Evolutionary conservation across 2,888 invertebrate species (phyloP), one percentile per base, ranked within the genome.

Genomic region (Hermaeophaga mercurialis): DNA sequence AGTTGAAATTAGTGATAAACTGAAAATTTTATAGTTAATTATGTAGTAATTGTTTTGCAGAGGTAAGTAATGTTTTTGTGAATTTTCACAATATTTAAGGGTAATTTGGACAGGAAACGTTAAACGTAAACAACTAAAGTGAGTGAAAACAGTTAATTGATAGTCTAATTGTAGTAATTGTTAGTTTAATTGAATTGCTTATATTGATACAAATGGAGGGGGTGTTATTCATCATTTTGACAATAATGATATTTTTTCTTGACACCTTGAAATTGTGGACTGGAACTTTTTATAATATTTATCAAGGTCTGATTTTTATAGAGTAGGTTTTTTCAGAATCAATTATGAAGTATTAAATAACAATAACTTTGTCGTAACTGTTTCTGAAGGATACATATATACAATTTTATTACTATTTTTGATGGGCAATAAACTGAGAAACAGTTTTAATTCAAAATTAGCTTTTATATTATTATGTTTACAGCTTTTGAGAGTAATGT

Each of bases 121-220:
- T 11, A 7, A 46, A 28, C 17, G 17, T 24, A 45, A 18, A 28
- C 38, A 53, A 39, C 6, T 9, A 47, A 22, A 24, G 7, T 12
- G 7, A 12, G 3, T 17, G 9, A 19, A 18, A 28, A 36, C 17
- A 5, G 41, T n/a, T 39, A 39, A 39, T 39, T 22, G 19, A 11
- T 19, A 6, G 11, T 6, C 11, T 39, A 33, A 14, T 47, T 33
- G 34, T n/a, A 6, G n/a, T 18, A 19, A 34, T 34, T 54, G 19
- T 11, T 33, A 3, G 14, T 36, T 64, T 72, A 73, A 75, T 74
- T 73, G 70, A 67, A 71, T 66, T 73, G 73, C 74, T 72, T 70
- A 73, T 73, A 73, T 67, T 58, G 33, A 41, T 22, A 60, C 60
- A 57, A 44, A 47, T 54, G 60, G 65, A 63, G 68, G 71, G 70